These are phyloP conservation scores for Caenorhabditis macrosperma DNA, from an alignment of 2,888 invertebrate species.

Conservation along the genomic window DNA sequence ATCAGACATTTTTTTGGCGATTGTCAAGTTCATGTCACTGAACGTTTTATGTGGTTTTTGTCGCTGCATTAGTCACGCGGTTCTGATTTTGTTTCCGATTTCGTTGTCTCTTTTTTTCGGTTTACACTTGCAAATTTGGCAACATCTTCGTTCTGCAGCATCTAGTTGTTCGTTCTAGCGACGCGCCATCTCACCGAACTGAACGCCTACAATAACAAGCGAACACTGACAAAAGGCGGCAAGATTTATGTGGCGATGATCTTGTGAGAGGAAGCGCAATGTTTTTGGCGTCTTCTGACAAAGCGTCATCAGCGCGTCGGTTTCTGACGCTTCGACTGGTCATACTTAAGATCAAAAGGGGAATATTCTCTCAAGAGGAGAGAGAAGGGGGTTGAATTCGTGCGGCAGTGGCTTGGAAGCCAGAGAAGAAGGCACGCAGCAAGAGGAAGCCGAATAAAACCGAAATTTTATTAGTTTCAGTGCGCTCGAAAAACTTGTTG, in stretches of 20 bases:
- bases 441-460: constrained; percentile 24
- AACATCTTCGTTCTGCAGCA: not conserved
- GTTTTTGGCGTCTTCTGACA: constrained; percentile 20
- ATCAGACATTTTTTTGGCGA: constrained; percentile 43
- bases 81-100: not conserved
- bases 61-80: constrained; percentile 46
- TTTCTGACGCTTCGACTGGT: constrained; percentile 18
- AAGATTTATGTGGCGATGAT: constrained; percentile 46
- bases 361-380: not conserved
- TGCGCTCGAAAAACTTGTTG: constrained; percentile 30
- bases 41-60: constrained; percentile 20
- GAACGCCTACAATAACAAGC: constrained; percentile 41
- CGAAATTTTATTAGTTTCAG: constrained; percentile 45
- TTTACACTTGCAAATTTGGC: constrained; percentile 1
- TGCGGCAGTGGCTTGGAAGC: not conserved
- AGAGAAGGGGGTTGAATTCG: not conserved
- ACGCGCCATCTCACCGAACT: not conserved
- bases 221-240: constrained; percentile 34
- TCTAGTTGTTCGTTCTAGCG: constrained; percentile 7
- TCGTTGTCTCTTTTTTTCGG: constrained; percentile 4
- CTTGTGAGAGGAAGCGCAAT: constrained; percentile 1
- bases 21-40: constrained; percentile 40
- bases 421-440: not conserved
- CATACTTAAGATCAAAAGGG: constrained; percentile 30
- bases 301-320: constrained; percentile 10